Base-by-base conservation (phyloP, 2,888 invertebrate genomes). In the Limnephilus lunatus region DNA sequence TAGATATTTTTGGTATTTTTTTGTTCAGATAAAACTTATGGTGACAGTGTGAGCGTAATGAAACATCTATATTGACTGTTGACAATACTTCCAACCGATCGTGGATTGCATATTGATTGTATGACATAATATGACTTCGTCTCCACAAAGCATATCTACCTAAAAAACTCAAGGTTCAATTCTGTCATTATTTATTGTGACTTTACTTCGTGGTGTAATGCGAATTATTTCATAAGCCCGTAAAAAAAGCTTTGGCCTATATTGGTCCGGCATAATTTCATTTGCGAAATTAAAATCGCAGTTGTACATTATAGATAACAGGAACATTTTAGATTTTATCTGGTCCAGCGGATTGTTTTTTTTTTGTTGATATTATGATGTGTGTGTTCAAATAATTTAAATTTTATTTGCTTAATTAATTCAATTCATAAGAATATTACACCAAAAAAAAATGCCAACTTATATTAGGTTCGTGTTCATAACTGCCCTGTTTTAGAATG, bases 41-140 rank as follows among this genome's bases (percentile, higher is more conserved):
- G 39, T 39, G 4, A 68, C 19, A 4, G 68, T 53, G 53, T 68
- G 68, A 83, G 31, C 39, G 48, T 53, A 48, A 80, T 68, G 80
- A 80, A 88, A 80, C 88, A 88, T 32, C 68, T 88, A 81, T 35
- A 80, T 80, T 88, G 15, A 35, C 80, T 31, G 31, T 53, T 53
- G 48, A n/a, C 4, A 48, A 44, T 53, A 81, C 68, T 7, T 68
- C 25, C 80, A 81, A 81, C 9, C 88, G 35, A 25, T 39, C 81
- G 39, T 89, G 88, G 81, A 89, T 81, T 89, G 81, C 81, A 81
- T 81, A 35, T 81, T 80, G 32, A 89, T 35, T 12, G 81, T 89
- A 81, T 44, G 35, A 80, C 88, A 35, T 89, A 32, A 89, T 80
- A 89, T 89, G 12, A n/a, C 32, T 89, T 89, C 35, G 88, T 89